Evolutionary conservation across 30 jellyfish, hydroid and myxozoan genomes (phyloP), one percentile per base, ranked within the genome.

Genomic region (Turritopsis dohrnii): DNA sequence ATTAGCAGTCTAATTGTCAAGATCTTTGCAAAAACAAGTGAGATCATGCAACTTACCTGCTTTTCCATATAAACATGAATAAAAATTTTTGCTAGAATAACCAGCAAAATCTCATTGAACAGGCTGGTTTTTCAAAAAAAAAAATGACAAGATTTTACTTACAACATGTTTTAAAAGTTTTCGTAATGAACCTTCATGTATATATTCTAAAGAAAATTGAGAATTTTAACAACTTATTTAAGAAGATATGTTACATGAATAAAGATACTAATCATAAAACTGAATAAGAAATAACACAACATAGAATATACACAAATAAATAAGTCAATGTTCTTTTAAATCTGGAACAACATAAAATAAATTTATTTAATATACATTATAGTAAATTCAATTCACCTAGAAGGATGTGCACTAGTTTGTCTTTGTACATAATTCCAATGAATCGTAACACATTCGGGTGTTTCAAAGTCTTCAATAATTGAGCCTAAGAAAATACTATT

Each of bases 371-470:
- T 41, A 41, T 3, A 3, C 60, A 41, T 41, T 3, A 41, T 41
- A 5, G n/a, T n/a, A n/a, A 60, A 0, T 23, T 60, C 0, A 18
- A n/a, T 69, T 21, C 79, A 87, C 97, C 97, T 86, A 93, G 79
- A 16, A 91, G 76, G 0, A 91, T 83, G 60, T 91, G 97, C 28
- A 91, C 82, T 71, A 86, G 28, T 54, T 75, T 83, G 66, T 83
- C 79, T 80, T 86, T 84, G 79, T 86, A 91, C 97, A 91, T 91
- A 0, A 91, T 83, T 21, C 97, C 97, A 81, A 91, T 91, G 84
- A 86, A 91, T 21, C 91, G 96, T 53, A 91, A 87, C 21, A 91
- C 96, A 66, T 91, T 91, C 16, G 92, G 94, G 73, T 91, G 97
- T 26, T 84, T 83, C 23, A 91, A 79, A 27, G 95, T 91, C 29